These are phyloP conservation scores for Enteromius paludinosus DNA, from an alignment of 2,797 vertebrate genomes.

Conservation along the genomic window DNA sequence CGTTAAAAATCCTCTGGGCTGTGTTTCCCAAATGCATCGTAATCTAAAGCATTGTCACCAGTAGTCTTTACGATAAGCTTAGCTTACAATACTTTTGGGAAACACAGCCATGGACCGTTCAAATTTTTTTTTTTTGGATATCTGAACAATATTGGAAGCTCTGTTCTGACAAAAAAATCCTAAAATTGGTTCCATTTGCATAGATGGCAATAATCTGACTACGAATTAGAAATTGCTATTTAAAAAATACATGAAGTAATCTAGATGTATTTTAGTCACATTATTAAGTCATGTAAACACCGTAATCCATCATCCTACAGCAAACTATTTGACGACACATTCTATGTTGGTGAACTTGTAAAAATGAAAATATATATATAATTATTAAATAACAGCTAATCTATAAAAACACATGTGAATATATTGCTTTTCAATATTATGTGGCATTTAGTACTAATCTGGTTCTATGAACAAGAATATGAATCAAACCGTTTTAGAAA, in stretches of 20 bases:
- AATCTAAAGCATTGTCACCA: not conserved
- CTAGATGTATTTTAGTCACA: slow-evolving; percentile 10
- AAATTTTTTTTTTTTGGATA: not conserved
- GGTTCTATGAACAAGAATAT: not conserved
- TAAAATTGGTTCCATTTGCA: slow-evolving; percentile 1
- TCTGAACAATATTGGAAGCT: not conserved
- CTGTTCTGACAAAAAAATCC: not conserved
- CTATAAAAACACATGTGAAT: slow-evolving; percentile 1
- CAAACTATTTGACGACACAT: slow-evolving; percentile 6
- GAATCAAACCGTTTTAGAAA: not conserved
- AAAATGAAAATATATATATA: slow-evolving; percentile 25
- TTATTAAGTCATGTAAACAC: slow-evolving; percentile 14
- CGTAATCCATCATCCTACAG: slow-evolving; percentile 13
- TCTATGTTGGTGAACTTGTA: slow-evolving; percentile 46
- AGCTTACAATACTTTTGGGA: not conserved
- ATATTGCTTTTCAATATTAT: not conserved
- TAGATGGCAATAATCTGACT: slow-evolving; percentile 38
- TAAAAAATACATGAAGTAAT: slow-evolving; percentile 12
- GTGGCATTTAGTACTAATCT: not conserved
- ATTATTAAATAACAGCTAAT: slow-evolving; percentile 27
- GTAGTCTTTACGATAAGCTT: not conserved
- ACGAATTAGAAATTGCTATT: not conserved
- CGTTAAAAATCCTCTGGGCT: no score
- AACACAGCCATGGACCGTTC: not conserved
- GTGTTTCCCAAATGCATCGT: not conserved